Conservation (phyloP, 2,888 invertebrate species). For the Tachina lurida region DNA sequence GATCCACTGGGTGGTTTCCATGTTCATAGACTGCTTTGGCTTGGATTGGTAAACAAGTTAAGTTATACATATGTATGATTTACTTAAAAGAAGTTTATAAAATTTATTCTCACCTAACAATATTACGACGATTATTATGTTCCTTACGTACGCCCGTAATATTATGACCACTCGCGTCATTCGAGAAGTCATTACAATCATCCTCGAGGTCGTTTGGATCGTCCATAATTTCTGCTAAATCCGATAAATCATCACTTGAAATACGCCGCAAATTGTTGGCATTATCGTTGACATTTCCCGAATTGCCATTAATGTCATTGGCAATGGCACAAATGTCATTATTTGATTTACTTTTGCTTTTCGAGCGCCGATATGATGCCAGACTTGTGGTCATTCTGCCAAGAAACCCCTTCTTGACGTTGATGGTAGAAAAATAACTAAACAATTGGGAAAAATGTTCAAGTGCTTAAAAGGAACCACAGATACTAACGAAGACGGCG, state of each 20-base stretch:
- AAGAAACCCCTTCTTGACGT: constrained; percentile 81
- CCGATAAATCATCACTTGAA: constrained; percentile 74
- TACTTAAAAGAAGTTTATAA: neutral
- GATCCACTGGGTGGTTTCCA: neutral
- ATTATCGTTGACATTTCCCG: constrained; percentile 34
- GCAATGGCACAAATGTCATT: constrained; percentile 80
- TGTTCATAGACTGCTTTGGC: neutral
- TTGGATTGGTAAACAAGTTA: neutral
- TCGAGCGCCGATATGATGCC: constrained; percentile 81
- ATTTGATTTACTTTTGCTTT: constrained; percentile 81
- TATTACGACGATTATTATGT: constrained; percentile 81
- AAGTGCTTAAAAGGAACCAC: constrained; percentile 5
- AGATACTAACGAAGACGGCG: neutral
- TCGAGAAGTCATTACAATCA: constrained; percentile 65
- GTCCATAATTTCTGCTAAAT: constrained; percentile 77
- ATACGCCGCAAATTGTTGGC: constrained; percentile 69
- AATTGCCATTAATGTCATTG: constrained; percentile 66
- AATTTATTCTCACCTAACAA: constrained; percentile 80
- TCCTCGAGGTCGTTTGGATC: constrained; percentile 69
- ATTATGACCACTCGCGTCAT: constrained; percentile 71
- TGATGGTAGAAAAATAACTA: constrained; percentile 82
- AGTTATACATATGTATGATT: too few species aligned
- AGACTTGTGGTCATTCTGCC: constrained; percentile 82
- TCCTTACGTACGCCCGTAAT: constrained; percentile 79
- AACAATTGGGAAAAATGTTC: constrained; percentile 49